Evolutionary conservation across 2,797 vertebrate species (phyloP).

Genomic region (Gallinago nigripennis): DNA sequence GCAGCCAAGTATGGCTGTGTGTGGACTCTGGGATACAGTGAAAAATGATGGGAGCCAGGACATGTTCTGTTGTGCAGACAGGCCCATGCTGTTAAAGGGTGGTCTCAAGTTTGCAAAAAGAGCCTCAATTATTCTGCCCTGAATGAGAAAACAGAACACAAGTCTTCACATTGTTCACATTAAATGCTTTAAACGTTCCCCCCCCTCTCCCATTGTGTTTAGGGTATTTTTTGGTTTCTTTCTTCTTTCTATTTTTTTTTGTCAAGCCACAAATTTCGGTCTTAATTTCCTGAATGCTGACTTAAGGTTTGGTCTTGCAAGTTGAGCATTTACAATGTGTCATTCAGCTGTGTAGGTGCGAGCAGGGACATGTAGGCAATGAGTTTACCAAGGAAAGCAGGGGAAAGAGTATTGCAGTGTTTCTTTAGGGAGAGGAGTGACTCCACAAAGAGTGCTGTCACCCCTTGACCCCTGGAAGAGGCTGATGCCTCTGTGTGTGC

Average conservation of each 20-base stretch:
- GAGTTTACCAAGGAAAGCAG: background rate
- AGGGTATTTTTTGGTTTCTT: no score
- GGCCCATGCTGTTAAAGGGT: background rate
- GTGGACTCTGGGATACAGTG: background rate
- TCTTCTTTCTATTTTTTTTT: background rate
- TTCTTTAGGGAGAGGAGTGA: background rate
- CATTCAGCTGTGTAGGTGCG: background rate
- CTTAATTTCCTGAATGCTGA: conserved; percentile 3
- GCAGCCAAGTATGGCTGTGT: background rate
- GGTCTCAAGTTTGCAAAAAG: background rate
- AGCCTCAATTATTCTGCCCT: background rate
- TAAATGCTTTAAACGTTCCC: rapidly evolving
- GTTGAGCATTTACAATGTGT: background rate
- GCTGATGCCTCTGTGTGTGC: background rate
- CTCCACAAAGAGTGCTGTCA: background rate
- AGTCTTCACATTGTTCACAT: background rate
- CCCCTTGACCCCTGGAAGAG: background rate
- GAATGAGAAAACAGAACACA: background rate
- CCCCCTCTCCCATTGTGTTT: background rate
- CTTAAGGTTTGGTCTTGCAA: background rate
- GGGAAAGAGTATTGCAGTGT: background rate
- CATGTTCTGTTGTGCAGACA: background rate
- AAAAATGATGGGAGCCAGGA: background rate
- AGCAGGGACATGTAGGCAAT: background rate
- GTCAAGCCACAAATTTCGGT: background rate